Evolutionary conservation across 2,113 vertebrate species (phyloP).

Genomic region (Rhizomys pruinosus): DNA sequence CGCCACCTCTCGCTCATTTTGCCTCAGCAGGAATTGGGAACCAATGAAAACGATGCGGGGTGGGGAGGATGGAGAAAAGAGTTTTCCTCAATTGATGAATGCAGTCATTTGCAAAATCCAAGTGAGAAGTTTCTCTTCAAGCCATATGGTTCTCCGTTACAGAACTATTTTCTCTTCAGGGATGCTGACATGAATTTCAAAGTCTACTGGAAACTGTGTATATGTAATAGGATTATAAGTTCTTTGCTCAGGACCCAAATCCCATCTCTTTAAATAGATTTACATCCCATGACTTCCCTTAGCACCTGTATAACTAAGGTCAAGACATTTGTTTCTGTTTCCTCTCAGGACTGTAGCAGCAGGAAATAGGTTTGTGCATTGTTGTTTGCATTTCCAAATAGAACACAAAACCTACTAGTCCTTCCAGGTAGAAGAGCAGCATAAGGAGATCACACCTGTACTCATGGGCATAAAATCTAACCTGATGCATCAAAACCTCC

Average conservation of each 20-base stretch:
- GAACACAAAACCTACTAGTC: neutral
- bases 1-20: neutral
- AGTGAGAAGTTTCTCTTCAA: slow-evolving; percentile 55
- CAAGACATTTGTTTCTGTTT: slow-evolving; percentile 4
- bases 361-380: neutral
- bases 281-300: slow-evolving; percentile 14
- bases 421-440: neutral
- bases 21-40: neutral
- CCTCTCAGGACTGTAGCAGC: neutral
- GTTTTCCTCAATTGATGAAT: neutral
- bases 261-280: slow-evolving; percentile 33
- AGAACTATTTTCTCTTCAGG: slow-evolving; percentile 15
- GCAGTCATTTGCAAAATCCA: slow-evolving; percentile 30
- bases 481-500: neutral
- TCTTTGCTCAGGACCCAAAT: slow-evolving; percentile 21
- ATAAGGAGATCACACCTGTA: neutral
- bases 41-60: neutral
- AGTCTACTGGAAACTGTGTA: slow-evolving; percentile 43
- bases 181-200: slow-evolving; percentile 69
- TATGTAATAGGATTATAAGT: slow-evolving; percentile 59
- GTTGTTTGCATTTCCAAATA: slow-evolving; percentile 52
- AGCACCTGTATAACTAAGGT: neutral
- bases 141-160: neutral
- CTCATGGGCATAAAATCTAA: neutral
- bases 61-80: neutral